A percentile compares a stretch with the other conserved stretches of the same genome.
These are phyloP conservation scores for Papilio elwesi DNA, from an alignment of 2,888 invertebrate genomes.

Conservation along the genomic window DNA sequence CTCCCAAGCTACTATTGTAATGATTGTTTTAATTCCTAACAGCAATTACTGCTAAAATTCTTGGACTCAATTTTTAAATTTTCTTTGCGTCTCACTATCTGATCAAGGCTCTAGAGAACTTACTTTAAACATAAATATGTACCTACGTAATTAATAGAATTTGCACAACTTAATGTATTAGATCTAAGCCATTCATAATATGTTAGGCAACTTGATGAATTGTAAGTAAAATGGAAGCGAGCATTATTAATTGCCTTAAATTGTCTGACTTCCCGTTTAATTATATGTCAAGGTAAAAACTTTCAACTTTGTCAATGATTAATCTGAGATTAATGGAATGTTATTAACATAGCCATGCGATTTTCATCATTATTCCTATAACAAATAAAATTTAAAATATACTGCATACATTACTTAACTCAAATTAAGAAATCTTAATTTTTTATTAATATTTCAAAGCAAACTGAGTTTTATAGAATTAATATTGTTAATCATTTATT, in stretches of 20 bases:
- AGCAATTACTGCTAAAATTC: too few relatives aligned
- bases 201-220: conserved; percentile 9
- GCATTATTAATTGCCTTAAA: conserved; percentile 10
- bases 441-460: too few relatives aligned
- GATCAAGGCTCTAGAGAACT: too few relatives aligned
- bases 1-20: too few relatives aligned
- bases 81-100: too few relatives aligned
- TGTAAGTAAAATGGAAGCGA: neutral
- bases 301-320: conserved; percentile 33
- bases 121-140: too few relatives aligned
- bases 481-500: too few relatives aligned
- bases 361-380: neutral
- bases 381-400: conserved; percentile 11
- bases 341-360: neutral
- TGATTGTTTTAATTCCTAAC: too few relatives aligned
- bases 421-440: neutral
- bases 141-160: neutral
- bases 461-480: too few relatives aligned
- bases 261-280: conserved; percentile 32
- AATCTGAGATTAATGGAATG: conserved; percentile 19
- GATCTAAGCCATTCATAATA: neutral
- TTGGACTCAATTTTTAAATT: too few relatives aligned
- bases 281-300: conserved; percentile 39
- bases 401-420: neutral
- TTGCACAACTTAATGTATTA: neutral